phyloP scores from a whole-genome alignment of 1,140 invertebrate genomes.

The Drosophila murphyi region DNA sequence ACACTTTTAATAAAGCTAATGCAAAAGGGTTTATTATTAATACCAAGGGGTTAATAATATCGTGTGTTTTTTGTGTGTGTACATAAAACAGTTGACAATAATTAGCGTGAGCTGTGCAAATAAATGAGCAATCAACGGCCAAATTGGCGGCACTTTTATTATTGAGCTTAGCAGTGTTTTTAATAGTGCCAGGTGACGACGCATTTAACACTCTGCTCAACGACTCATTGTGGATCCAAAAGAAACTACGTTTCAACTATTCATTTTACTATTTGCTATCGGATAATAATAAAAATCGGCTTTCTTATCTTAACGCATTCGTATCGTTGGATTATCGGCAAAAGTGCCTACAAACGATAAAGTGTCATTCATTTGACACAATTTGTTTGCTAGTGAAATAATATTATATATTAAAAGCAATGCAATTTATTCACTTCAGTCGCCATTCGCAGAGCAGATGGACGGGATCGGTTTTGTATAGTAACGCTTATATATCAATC shows the following conservation, averaged over 20 bases:
- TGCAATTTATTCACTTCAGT: too few species aligned
- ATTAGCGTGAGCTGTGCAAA: constrained; percentile 42
- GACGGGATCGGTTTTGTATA: too few species aligned
- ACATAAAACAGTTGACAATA: constrained; percentile 30
- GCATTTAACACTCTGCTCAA: constrained; percentile 10
- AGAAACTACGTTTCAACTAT: not conserved
- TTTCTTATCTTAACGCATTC: too few species aligned
- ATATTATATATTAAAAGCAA: too few species aligned
- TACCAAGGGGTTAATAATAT: constrained; percentile 56
- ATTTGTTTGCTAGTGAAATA: too few species aligned
- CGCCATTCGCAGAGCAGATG: too few species aligned
- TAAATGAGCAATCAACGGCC: constrained; percentile 69
- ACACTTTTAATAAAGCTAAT: constrained; percentile 69
- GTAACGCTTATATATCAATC: too few species aligned
- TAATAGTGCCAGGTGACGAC: constrained; percentile 56
- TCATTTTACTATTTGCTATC: not conserved
- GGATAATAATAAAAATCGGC: too few species aligned
- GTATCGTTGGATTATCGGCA: too few species aligned
- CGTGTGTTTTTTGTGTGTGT: constrained; percentile 36
- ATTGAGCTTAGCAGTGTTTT: constrained; percentile 48
- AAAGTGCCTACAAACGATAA: too few species aligned
- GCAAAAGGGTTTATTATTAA: constrained; percentile 44
- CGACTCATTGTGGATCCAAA: constrained; percentile 23
- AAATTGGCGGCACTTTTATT: constrained; percentile 73
- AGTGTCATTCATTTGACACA: too few species aligned